phyloP scores from a whole-genome alignment of 35 echinoderm and acorn worm genomes.

The Chiridota heheva region DNA sequence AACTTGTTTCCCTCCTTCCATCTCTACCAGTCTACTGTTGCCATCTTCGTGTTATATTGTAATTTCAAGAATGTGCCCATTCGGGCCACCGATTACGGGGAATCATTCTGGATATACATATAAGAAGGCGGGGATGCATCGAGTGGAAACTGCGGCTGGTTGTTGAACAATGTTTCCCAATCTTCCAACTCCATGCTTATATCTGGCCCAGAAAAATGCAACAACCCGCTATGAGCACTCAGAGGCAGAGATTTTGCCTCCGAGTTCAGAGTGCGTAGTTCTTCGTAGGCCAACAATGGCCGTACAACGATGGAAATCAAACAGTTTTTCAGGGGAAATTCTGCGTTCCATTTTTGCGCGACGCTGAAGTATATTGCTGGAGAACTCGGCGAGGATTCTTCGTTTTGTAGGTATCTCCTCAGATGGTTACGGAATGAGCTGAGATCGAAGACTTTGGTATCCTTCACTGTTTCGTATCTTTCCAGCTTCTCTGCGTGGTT shows the following conservation, averaged over 20 bases:
- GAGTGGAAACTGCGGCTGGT: no score
- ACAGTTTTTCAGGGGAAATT: constrained; percentile 66
- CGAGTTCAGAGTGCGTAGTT: constrained; percentile 68
- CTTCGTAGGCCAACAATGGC: constrained; percentile 62
- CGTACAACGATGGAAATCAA: constrained; percentile 78
- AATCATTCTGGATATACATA: no score
- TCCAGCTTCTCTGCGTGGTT: constrained; percentile 49
- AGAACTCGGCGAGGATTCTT: constrained; percentile 40
- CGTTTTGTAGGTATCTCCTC: constrained; percentile 40
- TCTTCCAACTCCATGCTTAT: constrained; percentile 48
- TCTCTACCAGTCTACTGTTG: no score
- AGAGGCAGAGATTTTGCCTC: constrained; percentile 64
- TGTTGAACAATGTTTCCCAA: no score
- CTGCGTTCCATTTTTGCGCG: constrained; percentile 69
- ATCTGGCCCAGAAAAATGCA: constrained; percentile 72
- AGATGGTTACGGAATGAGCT: constrained; percentile 57
- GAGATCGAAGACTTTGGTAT: constrained; percentile 78
- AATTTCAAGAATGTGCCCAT: no score
- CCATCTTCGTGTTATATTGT: no score
- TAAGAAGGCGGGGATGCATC: no score
- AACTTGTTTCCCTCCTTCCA: no score
- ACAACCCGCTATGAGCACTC: constrained; percentile 72
- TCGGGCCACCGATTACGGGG: no score
- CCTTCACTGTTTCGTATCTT: constrained; percentile 56
- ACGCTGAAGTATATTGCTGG: constrained; percentile 82